phyloP scores from a whole-genome alignment of 2,113 vertebrate species.

The Myrmecobius fasciatus region DNA sequence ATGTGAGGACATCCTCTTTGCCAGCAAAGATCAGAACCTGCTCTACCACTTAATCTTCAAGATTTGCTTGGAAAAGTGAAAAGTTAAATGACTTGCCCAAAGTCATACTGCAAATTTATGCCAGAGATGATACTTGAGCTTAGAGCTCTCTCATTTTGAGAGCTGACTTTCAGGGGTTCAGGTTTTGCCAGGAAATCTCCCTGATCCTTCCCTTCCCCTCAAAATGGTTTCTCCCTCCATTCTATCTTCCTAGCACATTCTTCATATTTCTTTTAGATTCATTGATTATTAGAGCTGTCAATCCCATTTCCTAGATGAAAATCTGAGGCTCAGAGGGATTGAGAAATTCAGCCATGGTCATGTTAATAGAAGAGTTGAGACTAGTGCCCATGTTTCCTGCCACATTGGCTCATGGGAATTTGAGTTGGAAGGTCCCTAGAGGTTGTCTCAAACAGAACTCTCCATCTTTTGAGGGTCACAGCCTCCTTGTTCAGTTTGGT shows the following conservation, averaged over 20 bases:
- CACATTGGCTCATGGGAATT: not conserved
- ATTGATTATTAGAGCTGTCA: not conserved
- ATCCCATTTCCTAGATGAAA: not conserved
- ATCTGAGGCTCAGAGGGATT: not conserved
- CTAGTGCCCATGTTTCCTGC: not conserved
- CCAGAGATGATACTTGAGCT: not conserved
- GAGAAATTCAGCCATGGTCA: not conserved
- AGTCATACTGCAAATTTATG: not conserved
- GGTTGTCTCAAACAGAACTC: not conserved
- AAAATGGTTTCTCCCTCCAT: not conserved
- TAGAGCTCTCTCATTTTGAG: not conserved
- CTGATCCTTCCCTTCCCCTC: not conserved
- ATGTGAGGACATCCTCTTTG: not conserved
- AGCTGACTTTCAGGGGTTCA: not conserved
- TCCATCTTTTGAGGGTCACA: not conserved
- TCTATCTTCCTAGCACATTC: not conserved
- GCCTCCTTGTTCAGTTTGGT: not conserved
- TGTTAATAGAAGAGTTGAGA: not conserved
- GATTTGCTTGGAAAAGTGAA: not conserved
- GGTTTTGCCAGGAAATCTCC: not conserved
- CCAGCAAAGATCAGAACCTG: not conserved
- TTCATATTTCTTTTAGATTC: not conserved
- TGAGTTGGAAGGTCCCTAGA: not conserved
- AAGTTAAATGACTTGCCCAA: not conserved
- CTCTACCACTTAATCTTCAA: not conserved